These are phyloP conservation scores for Myiagra hebetior DNA, from an alignment of 2,113 vertebrate genomes.

Conservation along the genomic window DNA sequence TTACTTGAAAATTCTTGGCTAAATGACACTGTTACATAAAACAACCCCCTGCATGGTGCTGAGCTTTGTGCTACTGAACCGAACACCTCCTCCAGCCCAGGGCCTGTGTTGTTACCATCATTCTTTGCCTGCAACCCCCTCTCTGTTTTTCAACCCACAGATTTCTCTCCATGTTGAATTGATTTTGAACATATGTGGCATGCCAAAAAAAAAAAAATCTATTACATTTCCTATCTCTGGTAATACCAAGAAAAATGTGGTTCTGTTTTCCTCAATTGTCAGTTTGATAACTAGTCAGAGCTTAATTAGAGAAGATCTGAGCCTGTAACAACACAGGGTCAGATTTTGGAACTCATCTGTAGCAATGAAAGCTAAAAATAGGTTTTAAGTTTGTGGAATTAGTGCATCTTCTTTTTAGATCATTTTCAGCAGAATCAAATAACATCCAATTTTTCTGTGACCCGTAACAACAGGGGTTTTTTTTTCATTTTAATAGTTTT, in stretches of 20 bases:
- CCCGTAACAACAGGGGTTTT: neutral
- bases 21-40: neutral
- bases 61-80: neutral
- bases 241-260: neutral
- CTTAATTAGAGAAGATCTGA: neutral
- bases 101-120: neutral
- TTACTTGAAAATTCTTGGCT: neutral
- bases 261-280: neutral
- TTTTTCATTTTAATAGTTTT: neutral
- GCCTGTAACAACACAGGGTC: neutral
- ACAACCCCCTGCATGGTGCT: neutral
- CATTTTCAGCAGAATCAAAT: neutral
- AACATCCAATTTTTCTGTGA: neutral
- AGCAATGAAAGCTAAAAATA: neutral
- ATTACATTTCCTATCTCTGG: neutral
- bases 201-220: neutral
- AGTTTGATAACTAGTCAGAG: neutral
- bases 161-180: neutral
- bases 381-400: neutral
- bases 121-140: neutral
- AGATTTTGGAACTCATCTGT: neutral
- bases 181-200: neutral
- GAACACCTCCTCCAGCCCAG: neutral
- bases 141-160: neutral
- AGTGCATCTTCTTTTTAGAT: neutral